Percentiles rank a stretch among this genome's conserved stretches.
These are phyloP conservation scores for Xestobium rufovillosum DNA, from an alignment of 2,888 invertebrate genomes.

Conservation along the genomic window DNA sequence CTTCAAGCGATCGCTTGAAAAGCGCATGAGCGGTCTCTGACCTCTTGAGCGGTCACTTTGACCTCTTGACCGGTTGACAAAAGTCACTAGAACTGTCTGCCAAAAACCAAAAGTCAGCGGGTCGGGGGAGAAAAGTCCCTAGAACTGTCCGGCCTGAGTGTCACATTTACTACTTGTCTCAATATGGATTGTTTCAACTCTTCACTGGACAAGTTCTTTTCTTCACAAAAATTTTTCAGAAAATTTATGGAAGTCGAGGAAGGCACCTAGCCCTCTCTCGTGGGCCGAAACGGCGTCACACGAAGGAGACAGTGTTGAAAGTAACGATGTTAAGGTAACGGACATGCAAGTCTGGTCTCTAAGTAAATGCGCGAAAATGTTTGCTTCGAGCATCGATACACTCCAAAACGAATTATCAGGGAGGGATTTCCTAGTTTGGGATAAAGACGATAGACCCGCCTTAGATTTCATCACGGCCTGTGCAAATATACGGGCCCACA, in stretches of 20 bases:
- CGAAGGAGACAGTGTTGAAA: constrained; percentile 24
- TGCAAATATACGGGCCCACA: constrained; percentile 84
- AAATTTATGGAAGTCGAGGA: constrained; percentile 88
- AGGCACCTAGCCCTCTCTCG: constrained; percentile 72
- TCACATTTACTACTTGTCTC: background rate
- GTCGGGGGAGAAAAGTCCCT: no score
- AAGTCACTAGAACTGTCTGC: no score
- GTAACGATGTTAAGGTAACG: constrained; percentile 25
- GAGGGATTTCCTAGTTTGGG: constrained; percentile 81
- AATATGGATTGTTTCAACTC: no score
- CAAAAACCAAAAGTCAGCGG: no score
- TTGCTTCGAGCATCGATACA: constrained; percentile 57
- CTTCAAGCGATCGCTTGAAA: no score
- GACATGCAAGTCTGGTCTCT: constrained; percentile 41
- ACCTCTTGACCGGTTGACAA: no score
- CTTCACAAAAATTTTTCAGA: no score
- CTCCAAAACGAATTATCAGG: constrained; percentile 54
- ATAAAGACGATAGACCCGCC: constrained; percentile 88
- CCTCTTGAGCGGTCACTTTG: no score
- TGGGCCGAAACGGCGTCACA: constrained; percentile 50
- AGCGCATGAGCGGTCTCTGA: no score
- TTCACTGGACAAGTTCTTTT: no score
- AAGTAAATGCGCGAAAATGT: constrained; percentile 50
- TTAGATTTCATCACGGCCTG: constrained; percentile 97
- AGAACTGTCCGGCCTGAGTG: no score